phyloP scores from a whole-genome alignment of 1,140 invertebrate genomes.

The Neuroterus valhalla region DNA sequence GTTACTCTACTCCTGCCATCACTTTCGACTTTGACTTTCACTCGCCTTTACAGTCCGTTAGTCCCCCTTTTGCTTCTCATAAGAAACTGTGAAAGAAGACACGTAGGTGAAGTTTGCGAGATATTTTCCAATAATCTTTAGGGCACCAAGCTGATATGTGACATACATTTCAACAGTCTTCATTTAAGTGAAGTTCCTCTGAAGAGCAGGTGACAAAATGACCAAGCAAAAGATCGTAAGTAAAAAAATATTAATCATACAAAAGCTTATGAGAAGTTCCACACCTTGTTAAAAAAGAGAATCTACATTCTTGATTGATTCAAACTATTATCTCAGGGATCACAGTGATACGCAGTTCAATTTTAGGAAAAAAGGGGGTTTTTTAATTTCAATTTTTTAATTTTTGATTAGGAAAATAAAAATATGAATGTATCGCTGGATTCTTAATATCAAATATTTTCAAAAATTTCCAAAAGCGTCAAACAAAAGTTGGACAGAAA shows the following conservation, averaged over 20 bases:
- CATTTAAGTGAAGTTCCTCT: background rate
- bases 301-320: background rate
- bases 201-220: conserved; percentile 23
- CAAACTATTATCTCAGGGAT: too few species aligned
- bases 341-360: too few species aligned
- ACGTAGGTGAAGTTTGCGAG: conserved; percentile 33
- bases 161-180: background rate
- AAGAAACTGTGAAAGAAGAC: conserved; percentile 37
- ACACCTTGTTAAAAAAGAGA: background rate
- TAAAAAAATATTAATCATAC: background rate
- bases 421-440: too few species aligned
- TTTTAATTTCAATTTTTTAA: too few species aligned
- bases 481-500: too few species aligned
- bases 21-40: conserved; percentile 34
- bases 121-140: conserved; percentile 33
- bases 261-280: background rate
- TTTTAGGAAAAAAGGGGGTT: too few species aligned
- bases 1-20: conserved; percentile 21
- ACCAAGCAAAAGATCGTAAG: conserved; percentile 33
- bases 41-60: conserved; percentile 17
- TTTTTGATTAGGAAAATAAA: too few species aligned
- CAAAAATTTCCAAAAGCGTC: too few species aligned
- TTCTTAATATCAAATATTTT: too few species aligned
- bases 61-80: conserved; percentile 33
- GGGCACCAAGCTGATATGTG: background rate